A percentile compares a stretch with the other conserved stretches of the same genome.
Evolutionary conservation across 2,113 vertebrate species (phyloP).

Genomic region (Podocnemis expansa): DNA sequence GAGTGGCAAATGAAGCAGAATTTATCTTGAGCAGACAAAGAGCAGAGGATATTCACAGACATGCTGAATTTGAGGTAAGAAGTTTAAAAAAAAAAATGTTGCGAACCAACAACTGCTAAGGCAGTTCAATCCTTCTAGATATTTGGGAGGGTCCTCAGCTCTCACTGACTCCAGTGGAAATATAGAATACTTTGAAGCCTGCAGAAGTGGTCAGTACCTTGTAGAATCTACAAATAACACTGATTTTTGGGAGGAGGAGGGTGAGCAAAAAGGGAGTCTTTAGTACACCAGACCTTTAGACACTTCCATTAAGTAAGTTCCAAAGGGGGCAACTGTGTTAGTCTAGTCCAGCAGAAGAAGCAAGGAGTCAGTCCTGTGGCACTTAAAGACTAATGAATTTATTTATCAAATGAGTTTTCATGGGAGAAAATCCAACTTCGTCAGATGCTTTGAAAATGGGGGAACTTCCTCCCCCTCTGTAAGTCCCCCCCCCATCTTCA

Average conservation of each 20-base stretch:
- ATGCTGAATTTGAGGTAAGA: slow-evolving; percentile 97
- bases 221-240: background rate
- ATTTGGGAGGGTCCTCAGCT: background rate
- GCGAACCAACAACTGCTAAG: background rate
- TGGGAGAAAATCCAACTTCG: no score
- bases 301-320: background rate
- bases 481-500: no score
- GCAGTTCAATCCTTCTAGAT: background rate
- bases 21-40: slow-evolving; percentile 97
- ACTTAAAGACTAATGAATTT: no score
- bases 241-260: background rate
- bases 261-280: background rate
- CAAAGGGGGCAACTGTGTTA: no score
- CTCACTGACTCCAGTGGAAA: background rate
- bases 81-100: background rate
- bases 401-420: no score
- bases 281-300: background rate
- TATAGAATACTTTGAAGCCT: background rate
- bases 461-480: no score
- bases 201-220: background rate
- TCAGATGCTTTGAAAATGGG: no score
- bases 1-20: slow-evolving; percentile 98
- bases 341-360: no score
- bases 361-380: no score
- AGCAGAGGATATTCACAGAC: slow-evolving; percentile 96